phyloP scores from a whole-genome alignment of 2,113 vertebrate genomes.

The Emydura subglobosa region DNA sequence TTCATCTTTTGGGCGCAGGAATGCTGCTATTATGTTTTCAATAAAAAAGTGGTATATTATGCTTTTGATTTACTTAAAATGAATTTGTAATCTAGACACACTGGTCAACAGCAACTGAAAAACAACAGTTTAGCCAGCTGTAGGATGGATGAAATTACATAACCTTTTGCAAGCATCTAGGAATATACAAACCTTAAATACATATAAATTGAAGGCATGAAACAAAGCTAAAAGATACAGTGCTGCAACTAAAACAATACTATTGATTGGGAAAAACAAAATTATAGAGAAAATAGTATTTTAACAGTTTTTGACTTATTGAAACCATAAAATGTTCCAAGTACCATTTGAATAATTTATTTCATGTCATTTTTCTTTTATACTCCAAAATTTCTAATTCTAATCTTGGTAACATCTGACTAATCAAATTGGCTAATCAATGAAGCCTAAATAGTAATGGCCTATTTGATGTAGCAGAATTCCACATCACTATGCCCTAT shows the following conservation, averaged over 20 bases:
- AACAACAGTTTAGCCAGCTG: constrained; percentile 3
- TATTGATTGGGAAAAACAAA: neutral
- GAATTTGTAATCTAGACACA: neutral
- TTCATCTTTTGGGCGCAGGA: constrained; percentile 61
- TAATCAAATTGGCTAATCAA: neutral
- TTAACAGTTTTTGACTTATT: neutral
- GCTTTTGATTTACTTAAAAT: constrained; percentile 33
- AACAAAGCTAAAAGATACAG: neutral
- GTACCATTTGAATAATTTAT: neutral
- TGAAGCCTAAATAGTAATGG: neutral
- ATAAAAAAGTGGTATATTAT: constrained; percentile 19
- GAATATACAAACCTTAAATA: neutral
- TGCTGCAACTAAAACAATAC: neutral
- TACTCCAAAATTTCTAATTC: neutral
- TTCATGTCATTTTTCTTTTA: neutral
- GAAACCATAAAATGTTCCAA: neutral
- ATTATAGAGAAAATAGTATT: neutral
- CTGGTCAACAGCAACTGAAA: constrained; percentile 22
- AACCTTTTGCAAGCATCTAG: neutral
- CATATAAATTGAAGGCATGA: neutral
- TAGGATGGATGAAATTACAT: constrained; percentile 5
- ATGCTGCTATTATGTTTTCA: constrained; percentile 43
- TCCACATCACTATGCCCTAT: neutral
- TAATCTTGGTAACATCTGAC: neutral
- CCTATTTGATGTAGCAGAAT: neutral